Conservation (phyloP, 2,797 vertebrate genomes). For the Tarsius wallacei region DNA sequence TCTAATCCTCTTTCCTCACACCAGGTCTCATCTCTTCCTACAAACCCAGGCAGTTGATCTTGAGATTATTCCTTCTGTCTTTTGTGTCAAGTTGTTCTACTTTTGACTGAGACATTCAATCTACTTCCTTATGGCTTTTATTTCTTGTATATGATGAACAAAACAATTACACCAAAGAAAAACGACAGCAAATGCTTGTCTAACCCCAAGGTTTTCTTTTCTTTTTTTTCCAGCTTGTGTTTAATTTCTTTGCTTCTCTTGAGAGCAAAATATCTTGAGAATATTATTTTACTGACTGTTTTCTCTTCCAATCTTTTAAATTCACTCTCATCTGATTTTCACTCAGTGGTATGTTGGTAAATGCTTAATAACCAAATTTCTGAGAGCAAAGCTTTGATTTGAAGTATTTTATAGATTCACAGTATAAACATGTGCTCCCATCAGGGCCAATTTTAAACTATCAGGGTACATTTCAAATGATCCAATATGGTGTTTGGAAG, state of each 20-base stretch:
- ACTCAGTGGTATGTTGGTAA: neutral
- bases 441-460: neutral
- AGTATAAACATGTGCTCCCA: neutral
- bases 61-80: neutral
- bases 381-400: neutral
- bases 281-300: neutral
- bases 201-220: neutral
- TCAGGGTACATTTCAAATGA: neutral
- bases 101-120: neutral
- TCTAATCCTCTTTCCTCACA: neutral
- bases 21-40: neutral
- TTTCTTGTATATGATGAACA: neutral
- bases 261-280: neutral
- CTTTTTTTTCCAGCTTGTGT: neutral
- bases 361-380: neutral
- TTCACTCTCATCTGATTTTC: neutral
- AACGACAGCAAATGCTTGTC: neutral
- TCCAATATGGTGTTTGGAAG: neutral
- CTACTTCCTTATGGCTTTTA: neutral
- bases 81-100: accelerated
- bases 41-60: neutral
- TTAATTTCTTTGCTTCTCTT: neutral
- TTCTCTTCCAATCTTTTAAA: neutral
- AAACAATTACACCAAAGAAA: neutral
- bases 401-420: neutral